Evolutionary conservation across 2,797 vertebrate species (phyloP).

Genomic region (Oceanodroma leucorhoa): DNA sequence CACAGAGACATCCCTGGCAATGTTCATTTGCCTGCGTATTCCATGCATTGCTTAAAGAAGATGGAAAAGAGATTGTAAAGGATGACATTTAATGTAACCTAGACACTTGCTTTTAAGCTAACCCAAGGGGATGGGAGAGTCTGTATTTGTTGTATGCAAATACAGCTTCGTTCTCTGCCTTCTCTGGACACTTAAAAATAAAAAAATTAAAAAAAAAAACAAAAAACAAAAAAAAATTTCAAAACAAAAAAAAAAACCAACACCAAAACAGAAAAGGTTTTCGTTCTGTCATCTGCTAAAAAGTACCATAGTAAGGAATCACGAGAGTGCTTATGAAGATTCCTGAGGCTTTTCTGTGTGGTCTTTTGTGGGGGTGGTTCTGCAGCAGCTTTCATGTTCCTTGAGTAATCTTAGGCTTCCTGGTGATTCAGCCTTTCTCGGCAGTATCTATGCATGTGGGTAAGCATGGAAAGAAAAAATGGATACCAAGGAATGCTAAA

Average conservation of each 20-base stretch:
- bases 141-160: neutral
- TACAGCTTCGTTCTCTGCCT: neutral
- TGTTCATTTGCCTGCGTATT: neutral
- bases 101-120: neutral
- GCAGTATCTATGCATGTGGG: neutral
- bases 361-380: neutral
- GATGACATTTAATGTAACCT: neutral
- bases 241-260: neutral
- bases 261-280: neutral
- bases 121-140: no score
- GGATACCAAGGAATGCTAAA: neutral
- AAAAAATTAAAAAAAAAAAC: neutral
- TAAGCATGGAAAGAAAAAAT: neutral
- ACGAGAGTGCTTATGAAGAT: neutral
- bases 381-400: neutral
- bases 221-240: neutral
- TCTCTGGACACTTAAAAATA: neutral
- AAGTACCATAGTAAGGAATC: neutral
- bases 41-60: neutral
- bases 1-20: neutral
- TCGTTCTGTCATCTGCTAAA: neutral
- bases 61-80: neutral
- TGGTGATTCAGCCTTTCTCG: neutral
- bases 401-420: neutral
- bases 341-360: neutral